Evolutionary conservation across 2,888 invertebrate genomes (phyloP).

Genomic region (Sussaba pulchella): DNA sequence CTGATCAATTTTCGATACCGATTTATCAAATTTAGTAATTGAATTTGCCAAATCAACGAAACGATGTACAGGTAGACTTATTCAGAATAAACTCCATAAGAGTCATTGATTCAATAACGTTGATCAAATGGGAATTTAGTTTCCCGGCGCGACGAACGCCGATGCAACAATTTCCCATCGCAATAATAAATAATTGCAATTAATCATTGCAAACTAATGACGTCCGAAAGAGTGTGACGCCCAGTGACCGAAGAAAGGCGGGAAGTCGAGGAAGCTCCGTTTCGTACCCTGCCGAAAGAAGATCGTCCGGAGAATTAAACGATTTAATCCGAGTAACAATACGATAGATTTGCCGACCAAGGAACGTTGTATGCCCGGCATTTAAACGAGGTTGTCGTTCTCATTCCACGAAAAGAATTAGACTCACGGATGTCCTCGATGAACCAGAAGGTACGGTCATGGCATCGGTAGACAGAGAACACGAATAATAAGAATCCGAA

Average conservation of each 20-base stretch:
- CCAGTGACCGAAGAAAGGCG: slow-evolving; percentile 18
- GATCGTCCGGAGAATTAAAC: slow-evolving; percentile 9
- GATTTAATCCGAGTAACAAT: slow-evolving; percentile 54
- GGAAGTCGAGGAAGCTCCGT: neutral
- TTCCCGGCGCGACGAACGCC: no score
- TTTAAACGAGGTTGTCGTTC: neutral
- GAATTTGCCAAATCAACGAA: no score
- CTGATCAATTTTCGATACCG: no score
- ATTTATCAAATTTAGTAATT: no score
- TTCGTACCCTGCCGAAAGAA: neutral
- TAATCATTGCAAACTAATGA: neutral
- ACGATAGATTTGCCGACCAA: slow-evolving; percentile 45
- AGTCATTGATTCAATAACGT: no score
- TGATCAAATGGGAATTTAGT: no score
- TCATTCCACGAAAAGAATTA: slow-evolving; percentile 61
- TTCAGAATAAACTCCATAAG: no score
- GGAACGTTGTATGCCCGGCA: neutral
- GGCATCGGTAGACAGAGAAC: slow-evolving; percentile 28
- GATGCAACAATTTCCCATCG: neutral
- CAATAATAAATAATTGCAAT: neutral
- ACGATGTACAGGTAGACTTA: no score
- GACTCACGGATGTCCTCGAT: slow-evolving; percentile 12
- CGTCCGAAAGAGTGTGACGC: neutral
- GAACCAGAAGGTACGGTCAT: slow-evolving; percentile 32
- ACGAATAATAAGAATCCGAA: no score